phyloP scores from a whole-genome alignment of 2,888 invertebrate species.

The Nudaria mundana region DNA sequence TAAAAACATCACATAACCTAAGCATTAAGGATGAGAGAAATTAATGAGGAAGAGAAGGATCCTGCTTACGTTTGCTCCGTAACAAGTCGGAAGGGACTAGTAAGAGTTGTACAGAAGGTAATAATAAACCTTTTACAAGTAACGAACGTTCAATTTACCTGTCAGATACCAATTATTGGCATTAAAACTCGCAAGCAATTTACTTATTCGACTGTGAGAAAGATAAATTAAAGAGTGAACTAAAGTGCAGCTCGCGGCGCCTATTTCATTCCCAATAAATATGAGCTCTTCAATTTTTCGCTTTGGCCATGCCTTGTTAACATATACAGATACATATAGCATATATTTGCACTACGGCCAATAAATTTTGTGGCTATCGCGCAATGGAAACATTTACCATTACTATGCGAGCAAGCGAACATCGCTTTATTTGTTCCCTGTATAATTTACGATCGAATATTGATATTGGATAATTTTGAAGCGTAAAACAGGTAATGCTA shows the following conservation, averaged over 20 bases:
- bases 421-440: conserved; percentile 3
- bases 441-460: conserved; percentile 1
- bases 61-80: no score
- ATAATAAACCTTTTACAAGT: conserved; percentile 16
- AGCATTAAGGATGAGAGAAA: no score
- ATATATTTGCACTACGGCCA: conserved; percentile 38
- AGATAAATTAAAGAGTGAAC: conserved; percentile 57
- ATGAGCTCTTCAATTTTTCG: conserved; percentile 35
- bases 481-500: neutral
- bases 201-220: conserved; percentile 25
- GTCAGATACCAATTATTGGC: conserved; percentile 46
- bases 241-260: conserved; percentile 54
- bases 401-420: conserved; percentile 12
- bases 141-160: conserved; percentile 33
- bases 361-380: conserved; percentile 36
- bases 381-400: conserved; percentile 19
- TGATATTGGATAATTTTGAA: neutral
- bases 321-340: conserved; percentile 37
- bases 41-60: no score
- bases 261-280: conserved; percentile 59
- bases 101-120: conserved; percentile 14
- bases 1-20: no score
- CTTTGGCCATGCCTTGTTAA: conserved; percentile 51
- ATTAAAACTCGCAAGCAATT: conserved; percentile 37
- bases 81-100: no score